phyloP scores from a whole-genome alignment of 2,888 invertebrate genomes.

The Andricus curvator region DNA sequence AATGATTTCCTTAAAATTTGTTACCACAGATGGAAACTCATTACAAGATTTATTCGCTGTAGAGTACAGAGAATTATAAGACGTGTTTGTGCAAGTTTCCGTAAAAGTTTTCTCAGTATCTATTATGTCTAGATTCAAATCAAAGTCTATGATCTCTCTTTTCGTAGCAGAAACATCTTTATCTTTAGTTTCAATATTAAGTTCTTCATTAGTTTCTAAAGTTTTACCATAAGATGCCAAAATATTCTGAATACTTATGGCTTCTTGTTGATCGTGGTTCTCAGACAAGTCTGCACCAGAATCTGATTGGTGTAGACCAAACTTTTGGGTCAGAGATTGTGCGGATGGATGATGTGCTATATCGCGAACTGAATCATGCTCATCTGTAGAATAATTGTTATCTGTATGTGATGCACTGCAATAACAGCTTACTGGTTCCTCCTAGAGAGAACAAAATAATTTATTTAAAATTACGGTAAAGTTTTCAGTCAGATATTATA shows the following conservation, averaged over 20 bases:
- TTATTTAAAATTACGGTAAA: background rate
- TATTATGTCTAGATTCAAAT: background rate
- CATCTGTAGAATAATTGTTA: constrained; percentile 86
- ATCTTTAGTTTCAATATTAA: background rate
- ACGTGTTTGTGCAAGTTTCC: background rate
- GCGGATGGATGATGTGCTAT: constrained; percentile 76
- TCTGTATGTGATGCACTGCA: constrained; percentile 89
- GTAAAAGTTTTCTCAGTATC: background rate
- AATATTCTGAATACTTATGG: constrained; percentile 78
- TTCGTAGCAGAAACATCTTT: background rate
- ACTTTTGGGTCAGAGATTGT: constrained; percentile 67
- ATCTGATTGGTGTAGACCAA: constrained; percentile 84
- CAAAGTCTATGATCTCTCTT: background rate
- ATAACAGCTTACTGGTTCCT: constrained; percentile 83
- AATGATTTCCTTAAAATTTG: constrained; percentile 50
- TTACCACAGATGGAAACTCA: constrained; percentile 46
- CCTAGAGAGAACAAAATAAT: constrained; percentile 63
- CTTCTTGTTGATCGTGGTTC: constrained; percentile 78
- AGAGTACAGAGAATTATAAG: constrained; percentile 49
- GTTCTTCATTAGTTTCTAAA: constrained; percentile 60
- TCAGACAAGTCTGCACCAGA: constrained; percentile 87
- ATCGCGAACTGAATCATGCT: constrained; percentile 83
- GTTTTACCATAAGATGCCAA: constrained; percentile 67
- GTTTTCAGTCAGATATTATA: too few species aligned
- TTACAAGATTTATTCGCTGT: constrained; percentile 47